Base-by-base conservation (phyloP, 2,113 vertebrate species). In the Urocynchramus pylzowi region DNA sequence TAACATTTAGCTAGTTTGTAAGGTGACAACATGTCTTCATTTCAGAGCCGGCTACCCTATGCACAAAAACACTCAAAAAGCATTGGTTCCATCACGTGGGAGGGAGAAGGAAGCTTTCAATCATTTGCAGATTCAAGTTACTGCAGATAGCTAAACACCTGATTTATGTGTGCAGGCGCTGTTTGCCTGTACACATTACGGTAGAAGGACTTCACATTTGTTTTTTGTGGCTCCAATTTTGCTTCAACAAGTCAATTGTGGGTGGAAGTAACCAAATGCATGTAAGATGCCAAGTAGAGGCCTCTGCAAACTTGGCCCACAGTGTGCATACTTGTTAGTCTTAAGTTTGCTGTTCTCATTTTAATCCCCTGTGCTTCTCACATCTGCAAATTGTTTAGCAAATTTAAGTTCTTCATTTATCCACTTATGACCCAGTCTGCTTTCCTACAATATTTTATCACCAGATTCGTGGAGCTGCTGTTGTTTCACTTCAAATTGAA, bases 381-480 rank as follows among this genome's bases (percentile, higher is more conserved):
- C 84, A 96, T 96, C 94, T 96, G 95, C 61, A 94, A 91, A 94
- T 50, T 95, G 84, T 95, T 97, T 85, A 90, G 89, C 59, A 93
- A 85, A 87, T 93, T 89, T 76, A 79, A 87, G 74, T 91, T 79
- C 74, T 84, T 85, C 57, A 65, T 87, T 95, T 93, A 95, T 76
- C 70, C 90, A 56, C 54, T 95, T 84, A 79, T 6, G 81, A 75
- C 3, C 13, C 42, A 45, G 45, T 47, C 78, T 95, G 49, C 41
- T 87, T 89, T 93, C 81, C 37, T 85, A 47, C 28, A 78, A 41
- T 44, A 91, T 84, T 94, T 95, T 78, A 93, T 54, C 63, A 65
- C 67, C 47, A 69, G 22, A 82, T 85, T 71, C 41, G 20, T 49
- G n/a, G 57, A 79, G 31, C 9, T 5, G 7, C 57, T 37, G 39